phyloP scores from a whole-genome alignment of 2,113 vertebrate species.

The Coturnix japonica region DNA sequence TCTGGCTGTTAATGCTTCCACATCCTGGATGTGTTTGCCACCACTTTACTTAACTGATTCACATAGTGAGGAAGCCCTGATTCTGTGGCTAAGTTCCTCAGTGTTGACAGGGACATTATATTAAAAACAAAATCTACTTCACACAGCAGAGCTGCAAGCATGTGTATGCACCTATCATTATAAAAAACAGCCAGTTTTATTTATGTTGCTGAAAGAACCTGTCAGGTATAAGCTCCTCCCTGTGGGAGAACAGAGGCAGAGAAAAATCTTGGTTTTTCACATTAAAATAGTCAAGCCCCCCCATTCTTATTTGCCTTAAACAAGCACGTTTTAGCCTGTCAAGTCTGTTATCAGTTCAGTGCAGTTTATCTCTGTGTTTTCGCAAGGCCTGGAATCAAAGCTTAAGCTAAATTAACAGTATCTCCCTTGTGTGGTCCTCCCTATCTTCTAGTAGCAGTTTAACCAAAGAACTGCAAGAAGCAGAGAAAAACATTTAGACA shows the following conservation, averaged over 20 bases:
- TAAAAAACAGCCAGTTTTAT: neutral
- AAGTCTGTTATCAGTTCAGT: neutral
- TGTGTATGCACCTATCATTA: neutral
- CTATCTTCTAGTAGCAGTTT: neutral
- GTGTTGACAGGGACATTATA: neutral
- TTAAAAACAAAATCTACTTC: neutral
- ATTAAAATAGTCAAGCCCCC: neutral
- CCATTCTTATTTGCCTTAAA: neutral
- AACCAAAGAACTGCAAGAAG: neutral
- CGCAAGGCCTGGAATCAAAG: conserved; percentile 1
- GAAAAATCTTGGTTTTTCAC: neutral
- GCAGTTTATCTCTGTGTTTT: neutral
- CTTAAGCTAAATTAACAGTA: neutral
- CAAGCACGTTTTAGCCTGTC: neutral
- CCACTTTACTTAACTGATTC: neutral
- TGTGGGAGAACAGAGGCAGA: neutral
- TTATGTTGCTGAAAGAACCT: neutral
- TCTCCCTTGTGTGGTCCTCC: conserved; percentile 6
- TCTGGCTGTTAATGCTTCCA: neutral
- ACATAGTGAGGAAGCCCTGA: neutral
- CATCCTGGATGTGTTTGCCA: neutral
- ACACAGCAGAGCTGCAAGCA: neutral
- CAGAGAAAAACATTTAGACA: neutral
- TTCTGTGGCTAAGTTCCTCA: neutral
- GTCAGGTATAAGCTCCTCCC: neutral